A percentile compares a stretch with the other conserved stretches of the same genome.
Evolutionary conservation across 2,888 invertebrate genomes (phyloP).

Genomic region (Lepeophtheirus nordmannii): DNA sequence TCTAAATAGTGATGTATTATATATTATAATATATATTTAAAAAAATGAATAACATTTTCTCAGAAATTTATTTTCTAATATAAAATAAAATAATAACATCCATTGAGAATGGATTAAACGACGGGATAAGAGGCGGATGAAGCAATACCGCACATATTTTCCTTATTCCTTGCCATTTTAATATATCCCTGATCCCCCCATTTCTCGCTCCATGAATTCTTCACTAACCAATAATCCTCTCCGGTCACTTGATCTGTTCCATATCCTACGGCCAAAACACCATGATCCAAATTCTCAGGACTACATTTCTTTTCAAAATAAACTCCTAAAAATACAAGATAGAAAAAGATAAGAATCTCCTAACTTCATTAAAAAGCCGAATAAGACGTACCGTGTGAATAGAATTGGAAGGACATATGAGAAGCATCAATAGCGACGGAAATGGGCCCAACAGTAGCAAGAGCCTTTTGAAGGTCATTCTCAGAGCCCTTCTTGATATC

Average conservation of each 20-base stretch:
- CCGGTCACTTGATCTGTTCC: constrained; percentile 46
- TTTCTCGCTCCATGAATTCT: constrained; percentile 62
- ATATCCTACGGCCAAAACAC: constrained; percentile 67
- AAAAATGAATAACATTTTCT: no score
- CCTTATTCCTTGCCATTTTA: constrained; percentile 64
- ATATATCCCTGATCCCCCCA: constrained; percentile 79
- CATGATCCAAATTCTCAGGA: constrained; percentile 60
- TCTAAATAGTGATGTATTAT: no score
- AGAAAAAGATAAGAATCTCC: not conserved
- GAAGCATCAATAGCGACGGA: constrained; percentile 79
- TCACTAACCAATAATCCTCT: constrained; percentile 69
- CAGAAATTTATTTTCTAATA: no score
- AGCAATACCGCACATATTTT: constrained; percentile 78
- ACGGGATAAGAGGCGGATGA: constrained; percentile 56
- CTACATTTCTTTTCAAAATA: constrained; percentile 62
- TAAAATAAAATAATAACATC: no score
- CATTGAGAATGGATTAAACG: no score
- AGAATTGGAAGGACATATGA: constrained; percentile 67
- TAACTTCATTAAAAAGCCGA: not conserved
- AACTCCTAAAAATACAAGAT: constrained; percentile 32
- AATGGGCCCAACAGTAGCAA: constrained; percentile 68
- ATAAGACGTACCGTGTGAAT: constrained; percentile 34
- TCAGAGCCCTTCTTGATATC: constrained; percentile 55
- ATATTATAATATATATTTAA: no score
- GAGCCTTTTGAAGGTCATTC: constrained; percentile 52